These are phyloP conservation scores for Drosophila kepulauana DNA, from an alignment of 1,140 invertebrate species.

Conservation along the genomic window DNA sequence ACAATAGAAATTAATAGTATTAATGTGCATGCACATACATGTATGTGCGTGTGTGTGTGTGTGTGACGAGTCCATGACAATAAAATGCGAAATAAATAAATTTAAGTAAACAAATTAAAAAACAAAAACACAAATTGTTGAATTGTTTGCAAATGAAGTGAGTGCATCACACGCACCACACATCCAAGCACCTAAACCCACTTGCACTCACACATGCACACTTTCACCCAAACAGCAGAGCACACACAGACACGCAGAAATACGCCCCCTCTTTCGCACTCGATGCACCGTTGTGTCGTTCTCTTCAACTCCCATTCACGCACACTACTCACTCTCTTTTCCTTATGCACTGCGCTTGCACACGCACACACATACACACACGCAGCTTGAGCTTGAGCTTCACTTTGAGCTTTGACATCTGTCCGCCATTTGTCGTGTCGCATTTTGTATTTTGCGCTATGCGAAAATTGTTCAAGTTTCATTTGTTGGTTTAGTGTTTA, in stretches of 20 bases:
- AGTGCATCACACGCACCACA: constrained; percentile 15
- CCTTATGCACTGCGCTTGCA: background rate
- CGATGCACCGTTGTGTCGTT: constrained; percentile 16
- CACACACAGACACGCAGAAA: constrained; percentile 1
- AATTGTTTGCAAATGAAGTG: constrained; percentile 29
- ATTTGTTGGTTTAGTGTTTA: constrained; percentile 4
- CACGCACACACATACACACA: background rate
- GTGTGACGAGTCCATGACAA: constrained; percentile 44
- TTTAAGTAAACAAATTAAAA: constrained; percentile 33
- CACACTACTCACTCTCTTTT: constrained; percentile 7
- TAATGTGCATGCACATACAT: constrained; percentile 23
- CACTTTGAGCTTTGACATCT: constrained; percentile 15
- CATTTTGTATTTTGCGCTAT: constrained; percentile 37
- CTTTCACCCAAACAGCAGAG: background rate
- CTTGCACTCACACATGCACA: background rate
- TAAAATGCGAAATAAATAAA: constrained; percentile 55
- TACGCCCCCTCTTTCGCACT: constrained; percentile 11
- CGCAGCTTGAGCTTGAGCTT: background rate
- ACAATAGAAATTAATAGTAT: constrained; percentile 10
- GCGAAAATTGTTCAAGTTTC: constrained; percentile 28
- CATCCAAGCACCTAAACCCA: background rate
- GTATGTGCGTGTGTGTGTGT: constrained; percentile 29
- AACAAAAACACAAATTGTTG: constrained; percentile 2
- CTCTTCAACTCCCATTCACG: background rate
- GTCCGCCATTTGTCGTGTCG: constrained; percentile 21